Evolutionary conservation across 2,797 vertebrate genomes (phyloP).

Genomic region (Halcyon chelicuti): DNA sequence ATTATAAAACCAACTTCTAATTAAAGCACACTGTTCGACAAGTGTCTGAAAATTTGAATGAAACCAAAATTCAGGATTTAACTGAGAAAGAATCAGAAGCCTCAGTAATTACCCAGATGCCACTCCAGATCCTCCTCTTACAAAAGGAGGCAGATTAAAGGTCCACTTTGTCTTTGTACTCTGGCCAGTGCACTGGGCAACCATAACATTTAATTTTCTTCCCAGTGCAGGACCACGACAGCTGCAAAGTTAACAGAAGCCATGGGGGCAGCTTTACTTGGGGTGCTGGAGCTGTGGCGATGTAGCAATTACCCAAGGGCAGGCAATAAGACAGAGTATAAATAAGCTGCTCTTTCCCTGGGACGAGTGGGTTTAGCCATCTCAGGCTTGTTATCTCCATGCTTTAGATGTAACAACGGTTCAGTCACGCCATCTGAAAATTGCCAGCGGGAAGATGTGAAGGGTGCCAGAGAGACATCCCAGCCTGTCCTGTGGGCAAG

Average conservation of each 20-base stretch:
- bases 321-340: background rate
- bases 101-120: background rate
- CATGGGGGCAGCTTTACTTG: background rate
- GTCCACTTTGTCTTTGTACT: background rate
- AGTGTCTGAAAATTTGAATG: background rate
- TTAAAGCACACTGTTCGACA: background rate
- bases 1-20: background rate
- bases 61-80: background rate
- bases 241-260: background rate
- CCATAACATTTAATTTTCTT: background rate
- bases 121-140: background rate
- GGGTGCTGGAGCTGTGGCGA: background rate
- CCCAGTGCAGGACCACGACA: background rate
- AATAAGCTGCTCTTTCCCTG: background rate
- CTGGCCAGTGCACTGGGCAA: background rate
- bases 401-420: background rate
- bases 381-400: background rate
- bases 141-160: background rate
- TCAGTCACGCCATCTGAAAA: background rate
- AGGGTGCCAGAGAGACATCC: background rate
- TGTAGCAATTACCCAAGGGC: background rate
- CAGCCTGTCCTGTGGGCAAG: background rate
- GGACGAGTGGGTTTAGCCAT: background rate
- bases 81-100: background rate
- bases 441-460: background rate